Evolutionary conservation across 2,113 vertebrate genomes (phyloP), one percentile per base, ranked within the genome.

Genomic region (Gasterosteus nipponicus): DNA sequence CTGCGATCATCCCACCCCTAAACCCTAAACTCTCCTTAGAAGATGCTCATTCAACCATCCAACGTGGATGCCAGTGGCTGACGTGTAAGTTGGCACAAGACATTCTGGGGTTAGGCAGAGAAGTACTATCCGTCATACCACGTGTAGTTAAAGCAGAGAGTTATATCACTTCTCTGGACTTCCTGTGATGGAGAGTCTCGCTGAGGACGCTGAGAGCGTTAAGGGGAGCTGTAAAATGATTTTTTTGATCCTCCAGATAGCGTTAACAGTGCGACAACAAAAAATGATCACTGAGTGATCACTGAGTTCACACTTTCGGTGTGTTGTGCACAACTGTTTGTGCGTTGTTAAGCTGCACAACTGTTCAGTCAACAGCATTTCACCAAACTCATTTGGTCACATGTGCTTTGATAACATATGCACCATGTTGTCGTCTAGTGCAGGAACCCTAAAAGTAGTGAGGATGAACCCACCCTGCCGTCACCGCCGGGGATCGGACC

Each of bases 151-250:
- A 16, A 60, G 26, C 53, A 16, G 16, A 46, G 41, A 1, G 56
- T 29, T 42, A 54, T 41, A 57, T 59, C 26, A 14, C 41, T 67
- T 70, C 69, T 60, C 64, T 79, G 71, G 63, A 72, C 57, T 59
- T 31, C 22, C 31, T n/a, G 39, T 65, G 15, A 39, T 38, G 46
- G 26, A 1, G n/a, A 65, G 60, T 22, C 54, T 61, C 4, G 15
- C 18, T 33, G 41, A 63, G 26, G 41, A 68, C 16, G 9, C 44
- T 51, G 18, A 38, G 41, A 31, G 63, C 42, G 4, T 53, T 62
- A 51, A 57, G 10, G 38, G 33, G 49, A 56, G 62, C 56, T 71
- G 14, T 68, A 16, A 67, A 80, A 68, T 33, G 5, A 19, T 39
- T 39, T 2, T 64, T 63, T 75, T 77, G 2, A 33, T 62, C 33